Base-by-base conservation (phyloP, 2,113 vertebrate genomes). In the Melanostigma gelatinosum region DNA sequence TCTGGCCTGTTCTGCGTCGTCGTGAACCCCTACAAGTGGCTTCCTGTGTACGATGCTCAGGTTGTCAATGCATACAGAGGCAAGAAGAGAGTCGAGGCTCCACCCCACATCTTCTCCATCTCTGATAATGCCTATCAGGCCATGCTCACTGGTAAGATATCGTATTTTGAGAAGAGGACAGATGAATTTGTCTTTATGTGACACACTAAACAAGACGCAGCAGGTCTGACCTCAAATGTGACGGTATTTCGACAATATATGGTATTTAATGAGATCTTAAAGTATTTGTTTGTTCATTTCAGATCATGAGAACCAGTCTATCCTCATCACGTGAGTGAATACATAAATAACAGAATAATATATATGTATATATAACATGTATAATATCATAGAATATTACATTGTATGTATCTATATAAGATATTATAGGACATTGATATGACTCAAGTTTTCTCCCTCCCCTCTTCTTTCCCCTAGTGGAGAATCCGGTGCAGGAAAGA, bases 401-500 rank as follows among this genome's bases (percentile, higher is more conserved):
- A 2, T 57, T 12, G 4, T 32, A 32, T 32, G 22, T 24, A 24
- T 54, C 22, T n/a, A 54, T 55, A 24, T 60, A 60, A 60, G 32
- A 60, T 60, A 60, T 32, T 60, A 34, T 32, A 34, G 57, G 15
- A 60, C 13, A 60, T 32, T 60, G 57, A 60, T 60, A 32, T 32
- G 29, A 60, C 57, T 34, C 27, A 6, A 6, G 55, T 58, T 58
- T 29, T 29, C 27, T 32, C 24, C 13, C 57, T 60, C 15, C 7
- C 10, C 27, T 32, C 6, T 60, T 60, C 15, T 63, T 20, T 38
- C 18, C 34, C 52, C 46, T 85, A 98, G 97, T 0, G 97, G 97
- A 97, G 97, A 99, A 97, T 98, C 97, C 0, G 97, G 97, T 84
- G 97, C 97, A 0, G 97, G 97, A 84, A 98, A 98, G 95, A 98